These are phyloP conservation scores for Brachyistius frenatus DNA, from an alignment of 2,113 vertebrate genomes.

Conservation along the genomic window DNA sequence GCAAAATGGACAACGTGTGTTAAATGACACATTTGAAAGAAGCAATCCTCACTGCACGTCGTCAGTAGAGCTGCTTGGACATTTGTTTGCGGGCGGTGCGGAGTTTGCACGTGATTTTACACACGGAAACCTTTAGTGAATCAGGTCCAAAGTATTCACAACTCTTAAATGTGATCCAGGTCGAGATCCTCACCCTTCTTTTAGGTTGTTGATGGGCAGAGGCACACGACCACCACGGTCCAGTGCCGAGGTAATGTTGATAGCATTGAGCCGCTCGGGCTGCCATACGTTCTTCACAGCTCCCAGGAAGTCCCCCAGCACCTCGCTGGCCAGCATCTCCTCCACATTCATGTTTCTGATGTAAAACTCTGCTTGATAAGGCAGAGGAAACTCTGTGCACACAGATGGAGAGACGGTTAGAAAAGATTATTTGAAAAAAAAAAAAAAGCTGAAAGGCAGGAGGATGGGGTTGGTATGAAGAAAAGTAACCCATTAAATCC, in stretches of 20 bases:
- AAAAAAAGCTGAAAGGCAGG: not conserved
- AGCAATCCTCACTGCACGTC: too few species aligned
- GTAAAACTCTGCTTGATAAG: constrained; percentile 97
- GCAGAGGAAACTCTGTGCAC: constrained; percentile 91
- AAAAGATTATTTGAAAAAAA: not conserved
- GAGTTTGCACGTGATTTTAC: too few species aligned
- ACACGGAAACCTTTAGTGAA: too few species aligned
- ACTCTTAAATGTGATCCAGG: not conserved
- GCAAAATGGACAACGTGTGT: too few species aligned
- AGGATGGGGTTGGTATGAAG: not conserved
- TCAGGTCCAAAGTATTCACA: too few species aligned
- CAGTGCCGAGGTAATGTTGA: constrained; percentile 97
- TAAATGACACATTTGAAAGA: too few species aligned
- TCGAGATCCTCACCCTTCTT: constrained; percentile 91
- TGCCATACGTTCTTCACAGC: constrained; percentile 99
- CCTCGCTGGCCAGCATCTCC: constrained; percentile 98
- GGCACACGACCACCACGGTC: constrained; percentile 96
- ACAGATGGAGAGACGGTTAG: not conserved
- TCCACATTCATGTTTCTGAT: constrained; percentile 99
- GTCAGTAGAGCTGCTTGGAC: too few species aligned
- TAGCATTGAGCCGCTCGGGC: constrained; percentile 94
- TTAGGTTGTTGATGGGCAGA: constrained; percentile 96
- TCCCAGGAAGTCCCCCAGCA: constrained; percentile 96
- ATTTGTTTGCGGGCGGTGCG: too few species aligned
- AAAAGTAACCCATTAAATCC: not conserved